These are phyloP conservation scores for Acrobeloides nanus DNA, from an alignment of 2,888 invertebrate genomes.

Conservation along the genomic window DNA sequence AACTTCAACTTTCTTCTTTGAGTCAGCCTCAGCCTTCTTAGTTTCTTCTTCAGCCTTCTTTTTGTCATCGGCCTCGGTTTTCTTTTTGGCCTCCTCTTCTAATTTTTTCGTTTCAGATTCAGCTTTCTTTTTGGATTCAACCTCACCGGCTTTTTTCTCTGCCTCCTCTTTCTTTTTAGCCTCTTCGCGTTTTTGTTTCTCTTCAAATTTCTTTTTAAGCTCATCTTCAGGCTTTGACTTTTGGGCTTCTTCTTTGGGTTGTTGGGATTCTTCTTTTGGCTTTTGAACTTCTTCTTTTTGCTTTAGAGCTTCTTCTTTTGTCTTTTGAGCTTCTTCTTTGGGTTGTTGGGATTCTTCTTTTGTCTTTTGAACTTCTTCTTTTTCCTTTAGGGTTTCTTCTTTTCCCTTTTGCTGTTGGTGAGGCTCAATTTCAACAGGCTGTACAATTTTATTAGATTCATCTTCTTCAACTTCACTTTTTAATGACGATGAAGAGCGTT, in stretches of 20 bases:
- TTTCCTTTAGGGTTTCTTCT: too few species aligned
- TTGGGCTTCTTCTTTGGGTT: too few species aligned
- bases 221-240: conserved; percentile 4
- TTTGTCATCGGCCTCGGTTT: background rate
- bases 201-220: background rate
- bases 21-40: background rate
- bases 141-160: conserved; percentile 5
- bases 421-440: too few species aligned
- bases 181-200: background rate
- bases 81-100: background rate
- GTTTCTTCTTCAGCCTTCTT: background rate
- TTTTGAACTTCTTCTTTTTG: background rate
- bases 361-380: too few species aligned
- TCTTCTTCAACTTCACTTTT: too few species aligned
- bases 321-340: conserved; percentile 19
- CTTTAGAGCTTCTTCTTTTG: background rate
- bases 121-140: background rate
- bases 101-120: background rate
- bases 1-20: background rate
- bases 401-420: too few species aligned
- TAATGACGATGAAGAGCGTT: too few species aligned
- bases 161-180: background rate
- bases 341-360: too few species aligned
- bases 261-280: too few species aligned
- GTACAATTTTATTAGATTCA: too few species aligned